Evolutionary conservation across 92 coral and sea anemone species (phyloP).

Genomic region (Porites evermanni): DNA sequence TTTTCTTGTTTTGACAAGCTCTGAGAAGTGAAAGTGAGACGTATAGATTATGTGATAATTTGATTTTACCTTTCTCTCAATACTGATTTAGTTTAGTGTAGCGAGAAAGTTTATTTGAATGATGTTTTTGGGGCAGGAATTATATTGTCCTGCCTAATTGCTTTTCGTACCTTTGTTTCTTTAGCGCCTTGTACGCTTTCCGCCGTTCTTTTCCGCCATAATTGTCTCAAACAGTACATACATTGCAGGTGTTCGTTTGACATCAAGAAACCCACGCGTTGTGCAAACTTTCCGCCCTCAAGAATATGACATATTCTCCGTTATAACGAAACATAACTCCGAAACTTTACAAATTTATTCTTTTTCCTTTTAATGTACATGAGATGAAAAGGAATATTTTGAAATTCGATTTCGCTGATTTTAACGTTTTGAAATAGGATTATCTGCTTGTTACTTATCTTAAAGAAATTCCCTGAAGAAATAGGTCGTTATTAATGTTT

Average conservation of each 20-base stretch:
- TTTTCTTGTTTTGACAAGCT: no score
- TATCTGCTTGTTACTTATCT: background rate
- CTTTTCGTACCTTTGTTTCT: background rate
- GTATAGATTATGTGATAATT: no score
- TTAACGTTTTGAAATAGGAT: background rate
- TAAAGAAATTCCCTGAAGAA: slow-evolving; percentile 6
- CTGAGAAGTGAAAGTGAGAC: no score
- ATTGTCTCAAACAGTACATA: slow-evolving; percentile 4
- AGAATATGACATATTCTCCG: background rate
- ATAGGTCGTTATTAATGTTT: slow-evolving; percentile 17
- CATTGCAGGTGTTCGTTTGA: slow-evolving; percentile 25
- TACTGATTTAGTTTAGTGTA: background rate
- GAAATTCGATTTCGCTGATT: background rate
- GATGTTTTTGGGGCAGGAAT: background rate
- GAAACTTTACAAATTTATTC: background rate
- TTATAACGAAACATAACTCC: background rate
- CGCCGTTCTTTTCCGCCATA: slow-evolving; percentile 10
- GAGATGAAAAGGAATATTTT: background rate
- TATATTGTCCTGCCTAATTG: background rate
- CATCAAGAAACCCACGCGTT: slow-evolving; percentile 25
- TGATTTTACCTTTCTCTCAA: background rate
- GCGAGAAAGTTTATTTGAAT: background rate
- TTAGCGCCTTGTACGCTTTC: background rate
- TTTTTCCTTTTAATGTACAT: background rate
- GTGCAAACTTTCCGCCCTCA: slow-evolving; percentile 7